Evolutionary conservation across 1,140 invertebrate genomes (phyloP), one percentile per base, ranked within the genome.

Genomic region (Bombus confusus): DNA sequence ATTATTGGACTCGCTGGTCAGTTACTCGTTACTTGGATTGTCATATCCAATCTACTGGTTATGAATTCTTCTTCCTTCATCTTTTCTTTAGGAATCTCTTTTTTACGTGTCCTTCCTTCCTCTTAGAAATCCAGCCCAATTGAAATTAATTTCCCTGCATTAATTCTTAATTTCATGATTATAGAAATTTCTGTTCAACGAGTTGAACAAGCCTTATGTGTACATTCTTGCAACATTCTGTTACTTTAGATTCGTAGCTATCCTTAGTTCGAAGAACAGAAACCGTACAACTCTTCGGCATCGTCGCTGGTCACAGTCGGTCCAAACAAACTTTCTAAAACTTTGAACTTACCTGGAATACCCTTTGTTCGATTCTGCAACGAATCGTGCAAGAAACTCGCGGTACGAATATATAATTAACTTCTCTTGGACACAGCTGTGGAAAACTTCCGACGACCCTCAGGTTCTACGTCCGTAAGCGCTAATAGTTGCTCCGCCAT

Each of bases 391-490:
- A 37, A 34, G 76, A 39, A 68, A 79, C 39, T 47, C 18, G 6
- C 47, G 3, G 1, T 41, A 79, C 22, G 62, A 79, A 47, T 69
- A 25, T 34, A 66, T 69, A 80, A 69, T 68, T 80, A 80, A 69
- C 31, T 69, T 69, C 43, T 31, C 9, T 4, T 37, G 18, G 77
- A 37, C 13, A 13, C 39, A 34, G 28, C 18, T 2, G 25, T 69
- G n/a, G 15, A 76, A 76, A 66, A n/a, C 9, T 57, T 59, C 9
- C 28, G 22, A 4, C 25, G 39, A 68, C 1, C 15, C 37, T 18
- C 8, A 22, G 47, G 18, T 59, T 31, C 34, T 15, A 52, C 34
- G 31, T 31, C 28, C 28, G 8, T 34, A 9, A 18, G 12, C 43
- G 73, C 43, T 78, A 69, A 52, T 78, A 47, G 28, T 31, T 52